A percentile compares a stretch with the other conserved stretches of the same genome.
Conservation (phyloP, 2,888 invertebrate genomes). For the Andrena chrysosceles region DNA sequence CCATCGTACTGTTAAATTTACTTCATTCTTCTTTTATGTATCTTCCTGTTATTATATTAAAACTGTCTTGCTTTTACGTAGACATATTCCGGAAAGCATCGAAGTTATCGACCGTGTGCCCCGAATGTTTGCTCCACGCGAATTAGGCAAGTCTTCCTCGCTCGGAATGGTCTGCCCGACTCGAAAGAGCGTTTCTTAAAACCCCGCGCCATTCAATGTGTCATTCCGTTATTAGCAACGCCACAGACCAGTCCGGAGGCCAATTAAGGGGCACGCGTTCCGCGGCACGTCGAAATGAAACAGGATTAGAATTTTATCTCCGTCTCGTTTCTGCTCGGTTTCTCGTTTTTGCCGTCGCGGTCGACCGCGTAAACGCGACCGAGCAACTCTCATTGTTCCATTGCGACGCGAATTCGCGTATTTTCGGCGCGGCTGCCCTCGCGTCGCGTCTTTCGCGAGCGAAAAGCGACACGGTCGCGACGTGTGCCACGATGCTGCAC, state of each 20-base stretch:
- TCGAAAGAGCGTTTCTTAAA: too few relatives aligned
- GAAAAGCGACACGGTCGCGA: slow-evolving; percentile 49
- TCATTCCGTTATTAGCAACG: background rate
- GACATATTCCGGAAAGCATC: too few relatives aligned
- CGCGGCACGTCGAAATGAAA: background rate
- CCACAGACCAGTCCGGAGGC: background rate
- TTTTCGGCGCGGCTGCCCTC: slow-evolving; percentile 58
- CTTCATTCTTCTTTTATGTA: too few relatives aligned
- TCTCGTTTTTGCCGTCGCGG: slow-evolving; percentile 1
- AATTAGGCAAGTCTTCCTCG: too few relatives aligned
- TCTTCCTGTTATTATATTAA: too few relatives aligned
- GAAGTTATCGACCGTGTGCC: too few relatives aligned
- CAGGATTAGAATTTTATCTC: slow-evolving; percentile 41
- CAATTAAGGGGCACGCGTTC: background rate
- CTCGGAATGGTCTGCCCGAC: too few relatives aligned
- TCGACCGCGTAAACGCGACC: slow-evolving; percentile 44
- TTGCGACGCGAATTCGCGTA: slow-evolving; percentile 63
- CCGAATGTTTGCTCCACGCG: too few relatives aligned
- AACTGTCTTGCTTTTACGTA: too few relatives aligned
- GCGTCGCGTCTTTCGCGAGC: slow-evolving; percentile 26
- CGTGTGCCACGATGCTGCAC: slow-evolving; percentile 48
- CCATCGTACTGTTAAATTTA: too few relatives aligned
- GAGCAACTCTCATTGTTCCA: slow-evolving; percentile 56
- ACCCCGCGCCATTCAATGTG: too few relatives aligned
- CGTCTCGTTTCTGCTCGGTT: background rate